phyloP scores from a whole-genome alignment of 35 echinoderm and acorn worm species.

The Holothuria glaberrima region DNA sequence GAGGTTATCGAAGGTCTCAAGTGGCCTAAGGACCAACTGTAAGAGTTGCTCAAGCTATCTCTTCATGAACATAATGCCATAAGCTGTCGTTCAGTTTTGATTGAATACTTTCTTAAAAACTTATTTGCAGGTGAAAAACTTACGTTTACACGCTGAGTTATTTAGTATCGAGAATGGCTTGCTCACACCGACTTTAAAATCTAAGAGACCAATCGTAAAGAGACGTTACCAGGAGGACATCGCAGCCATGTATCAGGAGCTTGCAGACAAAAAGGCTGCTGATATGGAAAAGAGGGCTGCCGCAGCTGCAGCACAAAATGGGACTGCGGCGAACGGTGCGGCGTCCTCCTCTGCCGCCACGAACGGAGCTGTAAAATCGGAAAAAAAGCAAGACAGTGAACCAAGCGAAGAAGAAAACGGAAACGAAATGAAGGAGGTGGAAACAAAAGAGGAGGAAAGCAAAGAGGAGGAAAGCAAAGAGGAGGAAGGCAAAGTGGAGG shows the following conservation, averaged over 20 bases:
- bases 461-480: neutral
- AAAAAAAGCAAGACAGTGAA: neutral
- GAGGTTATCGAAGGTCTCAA: too few species aligned
- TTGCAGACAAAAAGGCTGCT: neutral
- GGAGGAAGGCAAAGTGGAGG: neutral
- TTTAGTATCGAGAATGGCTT: conserved; percentile 66
- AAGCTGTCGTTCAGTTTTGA: neutral
- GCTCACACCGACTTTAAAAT: conserved; percentile 75
- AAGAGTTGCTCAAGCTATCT: too few species aligned
- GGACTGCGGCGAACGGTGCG: neutral
- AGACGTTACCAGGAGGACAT: conserved; percentile 50
- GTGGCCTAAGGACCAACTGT: too few species aligned
- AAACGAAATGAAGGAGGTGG: neutral
- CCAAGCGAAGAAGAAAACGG: neutral
- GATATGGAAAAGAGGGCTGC: neutral
- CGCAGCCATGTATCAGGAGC: conserved; percentile 49
- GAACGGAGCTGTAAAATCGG: neutral
- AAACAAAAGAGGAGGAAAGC: neutral
- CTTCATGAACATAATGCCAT: too few species aligned
- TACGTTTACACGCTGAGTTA: conserved; percentile 53
- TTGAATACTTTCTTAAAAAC: neutral
- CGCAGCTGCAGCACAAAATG: neutral
- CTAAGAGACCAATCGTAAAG: conserved; percentile 44
- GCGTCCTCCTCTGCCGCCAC: neutral
- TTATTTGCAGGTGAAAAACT: conserved; percentile 65